A percentile compares a stretch with the other conserved stretches of the same genome.
Conservation (phyloP, 1,140 invertebrate genomes). For the Leptestheria dahalacensis region DNA sequence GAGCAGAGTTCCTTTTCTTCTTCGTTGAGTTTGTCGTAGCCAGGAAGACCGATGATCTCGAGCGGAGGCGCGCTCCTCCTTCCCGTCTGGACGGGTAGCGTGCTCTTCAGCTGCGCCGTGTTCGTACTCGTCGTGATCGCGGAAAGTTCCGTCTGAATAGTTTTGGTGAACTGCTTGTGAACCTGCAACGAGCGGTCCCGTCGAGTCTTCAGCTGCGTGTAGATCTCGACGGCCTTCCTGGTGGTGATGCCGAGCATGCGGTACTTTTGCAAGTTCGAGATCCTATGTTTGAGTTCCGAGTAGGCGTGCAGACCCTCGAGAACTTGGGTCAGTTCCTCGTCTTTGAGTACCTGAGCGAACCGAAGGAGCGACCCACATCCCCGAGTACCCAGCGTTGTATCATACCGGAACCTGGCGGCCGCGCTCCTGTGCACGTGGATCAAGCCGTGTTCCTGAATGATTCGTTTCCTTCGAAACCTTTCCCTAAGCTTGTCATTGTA, state of each 20-base stretch:
- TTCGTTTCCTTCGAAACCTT: conserved; percentile 46
- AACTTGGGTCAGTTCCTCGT: conserved; percentile 56
- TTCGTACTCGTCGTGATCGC: not conserved
- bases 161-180: conserved; percentile 3
- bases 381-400: conserved; percentile 41
- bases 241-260: conserved; percentile 52
- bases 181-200: not conserved
- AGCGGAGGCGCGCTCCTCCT: conserved; percentile 43
- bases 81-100: conserved; percentile 15
- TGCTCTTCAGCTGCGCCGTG: not conserved
- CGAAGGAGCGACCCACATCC: conserved; percentile 41
- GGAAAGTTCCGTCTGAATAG: conserved; percentile 2
- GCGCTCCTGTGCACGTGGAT: conserved; percentile 49
- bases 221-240: conserved; percentile 46
- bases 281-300: conserved; percentile 45
- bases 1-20: conserved; percentile 63
- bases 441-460: conserved; percentile 62
- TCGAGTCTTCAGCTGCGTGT: conserved; percentile 30
- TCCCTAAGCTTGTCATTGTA: conserved; percentile 58
- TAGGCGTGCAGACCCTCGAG: conserved; percentile 56
- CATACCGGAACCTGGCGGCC: conserved; percentile 45
- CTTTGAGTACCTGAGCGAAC: conserved; percentile 55
- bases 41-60: conserved; percentile 57
- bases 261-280: conserved; percentile 45
- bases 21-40: conserved; percentile 53